phyloP scores from a whole-genome alignment of 2,113 vertebrate species.

The Cynopterus brachyotis region DNA sequence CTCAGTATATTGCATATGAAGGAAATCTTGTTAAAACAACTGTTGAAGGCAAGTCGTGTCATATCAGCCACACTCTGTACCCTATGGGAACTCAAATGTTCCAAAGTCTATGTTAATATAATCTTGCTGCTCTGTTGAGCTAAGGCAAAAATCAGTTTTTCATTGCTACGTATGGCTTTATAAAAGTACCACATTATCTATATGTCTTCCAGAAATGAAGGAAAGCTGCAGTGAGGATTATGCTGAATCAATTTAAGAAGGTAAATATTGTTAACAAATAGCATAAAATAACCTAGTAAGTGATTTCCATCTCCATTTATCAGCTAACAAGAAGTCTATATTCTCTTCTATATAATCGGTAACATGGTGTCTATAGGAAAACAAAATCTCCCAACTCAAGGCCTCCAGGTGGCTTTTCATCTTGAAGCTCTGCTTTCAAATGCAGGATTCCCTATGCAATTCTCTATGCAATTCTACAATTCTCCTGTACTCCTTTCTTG shows the following conservation, averaged over 20 bases:
- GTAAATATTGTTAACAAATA: conserved; percentile 82
- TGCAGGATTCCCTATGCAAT: conserved; percentile 40
- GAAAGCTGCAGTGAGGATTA: conserved; percentile 79
- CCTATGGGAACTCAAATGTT: conserved; percentile 82
- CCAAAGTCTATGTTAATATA: conserved; percentile 82
- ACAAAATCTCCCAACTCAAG: conserved; percentile 63
- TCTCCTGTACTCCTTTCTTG: background rate
- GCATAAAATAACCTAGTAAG: conserved; percentile 79
- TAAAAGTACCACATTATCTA: conserved; percentile 79
- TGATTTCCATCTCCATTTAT: conserved; percentile 79
- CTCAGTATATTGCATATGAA: conserved; percentile 80
- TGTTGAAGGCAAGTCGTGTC: conserved; percentile 83
- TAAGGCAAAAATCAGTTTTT: conserved; percentile 71
- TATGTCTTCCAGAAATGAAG: conserved; percentile 81
- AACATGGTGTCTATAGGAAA: conserved; percentile 67
- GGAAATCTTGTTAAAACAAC: conserved; percentile 87
- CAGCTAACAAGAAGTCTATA: conserved; percentile 73
- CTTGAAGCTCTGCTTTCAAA: conserved; percentile 8
- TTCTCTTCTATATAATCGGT: conserved; percentile 50
- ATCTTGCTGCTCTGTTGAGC: conserved; percentile 78
- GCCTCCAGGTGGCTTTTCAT: conserved; percentile 53
- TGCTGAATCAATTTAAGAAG: conserved; percentile 81
- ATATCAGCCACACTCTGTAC: conserved; percentile 80
- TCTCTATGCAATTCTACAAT: background rate
- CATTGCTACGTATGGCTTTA: conserved; percentile 74